phyloP scores from a whole-genome alignment of 2,888 invertebrate species.

The Cacoxenus indagator region DNA sequence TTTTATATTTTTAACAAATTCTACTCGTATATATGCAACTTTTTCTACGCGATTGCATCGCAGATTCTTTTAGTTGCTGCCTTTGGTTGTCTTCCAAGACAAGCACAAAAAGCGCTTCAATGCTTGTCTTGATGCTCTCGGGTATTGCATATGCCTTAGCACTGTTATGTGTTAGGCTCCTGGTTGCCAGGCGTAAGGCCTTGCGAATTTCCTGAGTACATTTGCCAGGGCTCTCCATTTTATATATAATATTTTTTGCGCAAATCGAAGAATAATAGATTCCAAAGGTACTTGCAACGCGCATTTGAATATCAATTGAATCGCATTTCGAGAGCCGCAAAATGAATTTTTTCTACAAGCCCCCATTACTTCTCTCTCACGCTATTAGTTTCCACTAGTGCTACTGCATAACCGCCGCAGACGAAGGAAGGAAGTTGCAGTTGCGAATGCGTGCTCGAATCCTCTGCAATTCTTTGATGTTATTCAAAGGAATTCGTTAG shows the following conservation, averaged over 20 bases:
- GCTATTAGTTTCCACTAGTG: too few species aligned
- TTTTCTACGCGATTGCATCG: slow-evolving; percentile 3
- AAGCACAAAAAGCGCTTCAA: background rate
- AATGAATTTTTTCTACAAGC: slow-evolving; percentile 44
- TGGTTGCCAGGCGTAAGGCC: slow-evolving; percentile 27
- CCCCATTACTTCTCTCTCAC: slow-evolving; percentile 40
- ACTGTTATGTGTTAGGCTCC: slow-evolving; percentile 37
- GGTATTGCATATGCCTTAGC: slow-evolving; percentile 47
- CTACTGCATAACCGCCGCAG: too few species aligned
- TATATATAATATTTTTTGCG: slow-evolving; percentile 35
- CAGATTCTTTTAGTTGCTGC: background rate
- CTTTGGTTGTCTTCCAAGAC: slow-evolving; percentile 6
- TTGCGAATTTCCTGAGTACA: slow-evolving; percentile 14
- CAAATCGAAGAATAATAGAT: slow-evolving; percentile 61
- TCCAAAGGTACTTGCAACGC: slow-evolving; percentile 48
- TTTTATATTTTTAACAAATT: slow-evolving; percentile 35
- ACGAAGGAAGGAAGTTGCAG: slow-evolving; percentile 37
- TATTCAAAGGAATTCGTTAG: slow-evolving; percentile 56
- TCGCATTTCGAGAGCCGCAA: slow-evolving; percentile 43
- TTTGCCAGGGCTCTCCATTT: slow-evolving; percentile 23
- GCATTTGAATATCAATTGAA: slow-evolving; percentile 64
- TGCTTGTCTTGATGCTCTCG: slow-evolving; percentile 31
- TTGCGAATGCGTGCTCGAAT: slow-evolving; percentile 41
- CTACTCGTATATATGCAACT: slow-evolving; percentile 36
- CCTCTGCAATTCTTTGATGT: slow-evolving; percentile 50